Evolutionary conservation across 2,797 vertebrate species (phyloP), one percentile per base, ranked within the genome.

Genomic region (Lemur catta): DNA sequence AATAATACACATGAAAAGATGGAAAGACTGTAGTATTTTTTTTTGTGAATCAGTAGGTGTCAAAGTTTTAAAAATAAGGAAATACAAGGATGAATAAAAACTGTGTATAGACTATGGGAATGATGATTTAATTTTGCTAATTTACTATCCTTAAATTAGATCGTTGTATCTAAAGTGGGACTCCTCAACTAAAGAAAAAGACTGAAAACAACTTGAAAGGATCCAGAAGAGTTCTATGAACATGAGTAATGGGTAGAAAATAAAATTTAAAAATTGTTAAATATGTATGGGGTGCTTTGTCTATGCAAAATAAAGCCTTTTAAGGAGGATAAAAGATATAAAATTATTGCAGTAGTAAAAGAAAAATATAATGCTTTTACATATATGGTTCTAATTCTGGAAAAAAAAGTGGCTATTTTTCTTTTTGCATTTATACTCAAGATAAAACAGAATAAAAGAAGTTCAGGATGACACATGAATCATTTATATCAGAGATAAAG

Each of bases 241-340:
- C 33, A 72, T 84, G 61, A 87, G 12, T 79, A 67, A 38, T 61
- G 71, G 35, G 33, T 71, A 81, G 46, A 82, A 92, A 97, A 80
- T 86, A 87, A 91, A 91, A 63, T 88, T 78, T 87, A 63, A 92
- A 95, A 95, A 69, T 26, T 14, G 90, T 2, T 55, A 92, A 88
- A 71, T 61, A 87, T 48, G 11, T 76, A 28, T 81, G 2, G 14
- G n/a, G 0, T 65, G 8, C n/a, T 67, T 88, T 69, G 13, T 95
- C 41, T 91, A 48, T 84, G n/a, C 59, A 84, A 91, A 94, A 28
- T 74, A 81, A 92, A 84, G 17, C 41, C 46, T 65, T 79, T 80
- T 78, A 41, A 76, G 84, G 35, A 67, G 18, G 46, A 71, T 81
- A 84, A 71, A 84, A 79, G 26, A 82, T 80, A 9, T 41, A 57